Evolutionary conservation across 2,113 vertebrate species (phyloP).

Genomic region (Xenopus borealis): DNA sequence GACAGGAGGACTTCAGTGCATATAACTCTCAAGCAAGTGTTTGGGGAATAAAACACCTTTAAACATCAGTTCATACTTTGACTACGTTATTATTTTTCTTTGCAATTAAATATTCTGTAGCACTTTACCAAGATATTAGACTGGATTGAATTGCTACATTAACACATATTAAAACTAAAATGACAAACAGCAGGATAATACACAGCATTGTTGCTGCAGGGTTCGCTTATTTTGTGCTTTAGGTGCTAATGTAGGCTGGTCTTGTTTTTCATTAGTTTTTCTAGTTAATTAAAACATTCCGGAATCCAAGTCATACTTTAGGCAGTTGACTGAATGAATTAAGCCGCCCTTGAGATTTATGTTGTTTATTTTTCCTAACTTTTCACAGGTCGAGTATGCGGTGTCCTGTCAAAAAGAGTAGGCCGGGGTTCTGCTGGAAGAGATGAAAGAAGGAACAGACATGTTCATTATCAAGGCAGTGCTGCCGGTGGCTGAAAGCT

Average conservation of each 20-base stretch:
- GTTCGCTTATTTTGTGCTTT: neutral
- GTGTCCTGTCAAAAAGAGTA: conserved; percentile 86
- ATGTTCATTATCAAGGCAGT: conserved; percentile 92
- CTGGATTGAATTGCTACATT: too few relatives aligned
- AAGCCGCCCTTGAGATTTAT: neutral
- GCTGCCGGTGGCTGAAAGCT: conserved; percentile 94
- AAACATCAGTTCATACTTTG: too few relatives aligned
- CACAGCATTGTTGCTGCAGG: neutral
- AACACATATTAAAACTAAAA: too few relatives aligned
- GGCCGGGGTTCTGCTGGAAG: conserved; percentile 90
- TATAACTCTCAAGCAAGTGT: too few relatives aligned
- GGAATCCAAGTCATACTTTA: neutral
- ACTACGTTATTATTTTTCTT: too few relatives aligned
- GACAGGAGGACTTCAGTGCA: too few relatives aligned
- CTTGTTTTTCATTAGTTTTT: neutral
- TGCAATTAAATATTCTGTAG: too few relatives aligned
- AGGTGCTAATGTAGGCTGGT: neutral
- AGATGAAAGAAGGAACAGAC: conserved; percentile 96
- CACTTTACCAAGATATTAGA: too few relatives aligned
- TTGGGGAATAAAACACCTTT: too few relatives aligned
- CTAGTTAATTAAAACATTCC: neutral
- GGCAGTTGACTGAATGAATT: rapidly evolving
- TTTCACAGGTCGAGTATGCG: conserved; percentile 84
- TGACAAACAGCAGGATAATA: too few relatives aligned
- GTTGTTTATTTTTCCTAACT: neutral